A percentile compares a stretch with the other conserved stretches of the same genome.
Conservation (phyloP, 2,113 vertebrate species). For the Progne subis region DNA sequence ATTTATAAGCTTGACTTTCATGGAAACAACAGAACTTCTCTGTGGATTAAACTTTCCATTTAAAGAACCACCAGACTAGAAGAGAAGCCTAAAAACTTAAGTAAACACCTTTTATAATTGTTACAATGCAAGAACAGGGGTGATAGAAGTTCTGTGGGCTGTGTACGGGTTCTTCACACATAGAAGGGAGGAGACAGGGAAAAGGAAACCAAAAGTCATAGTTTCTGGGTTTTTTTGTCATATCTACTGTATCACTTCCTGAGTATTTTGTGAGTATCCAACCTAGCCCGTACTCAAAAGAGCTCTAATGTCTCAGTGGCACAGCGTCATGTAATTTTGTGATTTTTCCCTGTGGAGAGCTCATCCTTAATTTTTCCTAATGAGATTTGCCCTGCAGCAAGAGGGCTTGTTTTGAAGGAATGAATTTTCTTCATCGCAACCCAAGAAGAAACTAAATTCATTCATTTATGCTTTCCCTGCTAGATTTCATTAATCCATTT, state of each 20-base stretch:
- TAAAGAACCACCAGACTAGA: not conserved
- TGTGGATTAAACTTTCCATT: not conserved
- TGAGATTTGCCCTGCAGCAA: not conserved
- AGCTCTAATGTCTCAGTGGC: not conserved
- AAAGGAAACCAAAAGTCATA: not conserved
- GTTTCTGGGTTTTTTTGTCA: not conserved
- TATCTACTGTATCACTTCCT: fast-evolving
- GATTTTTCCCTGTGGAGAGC: not conserved
- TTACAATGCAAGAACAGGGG: not conserved
- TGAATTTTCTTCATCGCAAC: not conserved
- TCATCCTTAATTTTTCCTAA: not conserved
- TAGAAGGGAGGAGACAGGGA: not conserved
- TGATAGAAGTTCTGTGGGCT: not conserved
- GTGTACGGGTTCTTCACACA: not conserved
- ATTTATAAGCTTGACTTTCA: not conserved
- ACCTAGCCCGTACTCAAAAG: not conserved
- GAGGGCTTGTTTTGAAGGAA: not conserved
- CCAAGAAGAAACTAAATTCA: not conserved
- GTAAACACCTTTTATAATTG: fast-evolving
- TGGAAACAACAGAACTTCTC: not conserved
- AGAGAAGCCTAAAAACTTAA: not conserved
- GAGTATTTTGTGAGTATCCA: not conserved
- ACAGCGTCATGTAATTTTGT: fast-evolving
- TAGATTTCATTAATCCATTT: not conserved
- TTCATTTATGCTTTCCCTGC: not conserved